A percentile compares a stretch with the other conserved stretches of the same genome.
Conservation (phyloP, 1,140 invertebrate species). For the Parapsyche elsis region DNA sequence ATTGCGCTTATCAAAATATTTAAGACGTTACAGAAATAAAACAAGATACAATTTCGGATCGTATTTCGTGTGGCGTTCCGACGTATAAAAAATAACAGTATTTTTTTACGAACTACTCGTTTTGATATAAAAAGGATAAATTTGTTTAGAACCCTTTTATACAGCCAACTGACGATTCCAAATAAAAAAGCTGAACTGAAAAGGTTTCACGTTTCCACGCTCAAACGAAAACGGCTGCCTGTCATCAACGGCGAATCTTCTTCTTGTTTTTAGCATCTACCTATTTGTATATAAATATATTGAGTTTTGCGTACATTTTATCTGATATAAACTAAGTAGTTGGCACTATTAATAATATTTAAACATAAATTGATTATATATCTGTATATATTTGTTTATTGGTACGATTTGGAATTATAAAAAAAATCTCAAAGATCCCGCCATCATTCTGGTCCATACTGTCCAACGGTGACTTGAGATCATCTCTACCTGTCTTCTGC, state of each 20-base stretch:
- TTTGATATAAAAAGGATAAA: slow-evolving; percentile 20
- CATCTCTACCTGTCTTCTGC: slow-evolving; percentile 43
- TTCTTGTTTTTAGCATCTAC: no score
- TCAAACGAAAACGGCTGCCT: slow-evolving; percentile 42
- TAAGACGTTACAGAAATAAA: slow-evolving; percentile 14
- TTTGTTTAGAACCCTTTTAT: slow-evolving; percentile 35
- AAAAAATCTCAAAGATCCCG: slow-evolving; percentile 38
- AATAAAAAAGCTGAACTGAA: slow-evolving; percentile 3
- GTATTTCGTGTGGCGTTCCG: slow-evolving; percentile 2
- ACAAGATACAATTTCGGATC: not conserved
- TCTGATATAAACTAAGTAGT: no score
- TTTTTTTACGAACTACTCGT: slow-evolving; percentile 2
- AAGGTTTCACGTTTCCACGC: slow-evolving; percentile 47
- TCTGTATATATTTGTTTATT: slow-evolving; percentile 11
- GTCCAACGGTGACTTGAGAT: slow-evolving; percentile 49
- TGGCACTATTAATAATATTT: no score
- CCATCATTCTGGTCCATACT: slow-evolving; percentile 41
- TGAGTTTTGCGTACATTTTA: no score
- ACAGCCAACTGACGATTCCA: slow-evolving; percentile 10
- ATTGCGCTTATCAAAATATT: slow-evolving; percentile 29
- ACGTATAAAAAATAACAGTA: not conserved
- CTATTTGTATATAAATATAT: no score
- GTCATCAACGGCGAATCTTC: slow-evolving; percentile 10
- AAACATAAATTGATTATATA: not conserved
- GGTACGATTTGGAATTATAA: slow-evolving; percentile 2